Conservation (phyloP, 2,888 invertebrate genomes). For the Diarsia dahlii region DNA sequence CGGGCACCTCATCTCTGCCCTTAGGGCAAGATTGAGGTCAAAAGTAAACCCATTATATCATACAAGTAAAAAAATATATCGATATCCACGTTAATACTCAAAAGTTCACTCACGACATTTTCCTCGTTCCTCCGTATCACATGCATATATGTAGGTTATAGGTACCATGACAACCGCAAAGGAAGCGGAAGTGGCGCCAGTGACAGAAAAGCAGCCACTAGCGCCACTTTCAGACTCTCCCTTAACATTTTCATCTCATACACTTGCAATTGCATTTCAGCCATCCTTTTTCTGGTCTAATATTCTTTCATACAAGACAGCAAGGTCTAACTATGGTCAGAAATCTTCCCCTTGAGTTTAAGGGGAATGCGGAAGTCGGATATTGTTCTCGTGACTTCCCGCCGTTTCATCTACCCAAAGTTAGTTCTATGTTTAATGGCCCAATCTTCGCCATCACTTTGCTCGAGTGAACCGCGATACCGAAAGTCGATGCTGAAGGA, state of each 20-base stretch:
- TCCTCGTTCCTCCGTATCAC: too few species aligned
- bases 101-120: too few species aligned
- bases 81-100: too few species aligned
- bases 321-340: background rate
- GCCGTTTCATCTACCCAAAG: background rate
- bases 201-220: too few species aligned
- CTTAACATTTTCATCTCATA: background rate
- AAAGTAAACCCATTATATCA: too few species aligned
- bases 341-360: background rate
- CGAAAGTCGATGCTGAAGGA: background rate
- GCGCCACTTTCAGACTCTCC: too few species aligned
- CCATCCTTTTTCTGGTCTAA: background rate
- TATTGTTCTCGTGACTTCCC: background rate
- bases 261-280: background rate
- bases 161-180: too few species aligned
- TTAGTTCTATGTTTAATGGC: background rate
- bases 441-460: background rate
- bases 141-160: too few species aligned
- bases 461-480: background rate
- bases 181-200: too few species aligned
- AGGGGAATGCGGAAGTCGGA: background rate
- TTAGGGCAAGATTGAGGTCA: too few species aligned
- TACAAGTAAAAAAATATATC: too few species aligned
- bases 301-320: background rate
- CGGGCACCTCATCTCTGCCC: too few species aligned